Base-by-base conservation (phyloP, 2,888 invertebrate species). In the Drosophila quinaria region DNA sequence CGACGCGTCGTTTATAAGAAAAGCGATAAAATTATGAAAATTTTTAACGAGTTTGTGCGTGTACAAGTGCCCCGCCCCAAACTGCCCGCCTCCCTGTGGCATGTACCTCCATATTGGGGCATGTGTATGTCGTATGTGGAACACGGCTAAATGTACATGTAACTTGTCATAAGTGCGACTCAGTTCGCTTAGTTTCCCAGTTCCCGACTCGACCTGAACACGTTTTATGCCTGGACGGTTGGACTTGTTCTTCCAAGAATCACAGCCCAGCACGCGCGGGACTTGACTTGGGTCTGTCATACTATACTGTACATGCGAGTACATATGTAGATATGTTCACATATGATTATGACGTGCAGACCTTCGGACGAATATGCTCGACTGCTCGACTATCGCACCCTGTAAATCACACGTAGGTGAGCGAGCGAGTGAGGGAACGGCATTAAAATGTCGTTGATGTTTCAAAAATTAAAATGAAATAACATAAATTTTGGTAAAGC, bases 1-100 rank as follows among this genome's bases (percentile, higher is more conserved):
- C 65, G 60, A 66, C 71, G 67, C 65, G 60, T 65, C 71, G 67
- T 78, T 88, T 80, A 84, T 86, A 82, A 78, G 90, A 88, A 89
- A 89, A 84, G 55, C 88, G 87, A 88, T 90, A 86, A 89, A 90
- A 86, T 87, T 89, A 89, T 89, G 89, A 89, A 89, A 88, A 87
- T 77, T 73, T 74, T 78, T 56, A 72, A 78, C 67, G 59, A 67
- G 62, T 47, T 60, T 65, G 59, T 70, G 71, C 63, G 79, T 67
- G 66, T 55, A 15, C 67, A 59, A 58, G 35, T 56, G 56, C 19
- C 55, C 22, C 25, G 6, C 49, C 47, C 46, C 39, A 19, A 29
- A 4, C 8, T 22, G 5, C n/a, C 4, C 3, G 15, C 25, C 15
- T 11, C 19, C 2, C 19, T 19, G 15, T 35, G 37, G n/a, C 41